Conservation (phyloP, 2,113 vertebrate species). For the Eulemur macaco region DNA sequence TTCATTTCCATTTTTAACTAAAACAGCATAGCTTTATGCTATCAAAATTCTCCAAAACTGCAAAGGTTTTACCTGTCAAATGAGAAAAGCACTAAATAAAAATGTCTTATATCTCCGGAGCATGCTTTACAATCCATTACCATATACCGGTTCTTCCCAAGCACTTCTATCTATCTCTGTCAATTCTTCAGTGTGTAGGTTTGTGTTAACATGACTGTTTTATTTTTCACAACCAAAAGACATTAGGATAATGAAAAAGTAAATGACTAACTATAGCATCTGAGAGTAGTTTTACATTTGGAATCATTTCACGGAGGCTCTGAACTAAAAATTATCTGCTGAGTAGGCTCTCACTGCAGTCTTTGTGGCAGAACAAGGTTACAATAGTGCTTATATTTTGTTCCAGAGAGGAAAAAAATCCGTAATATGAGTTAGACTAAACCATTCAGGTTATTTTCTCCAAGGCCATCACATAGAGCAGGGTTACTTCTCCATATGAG, state of each 20-base stretch:
- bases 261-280: constrained; percentile 30
- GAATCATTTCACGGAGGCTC: constrained; percentile 33
- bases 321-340: constrained; percentile 30
- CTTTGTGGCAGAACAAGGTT: constrained; percentile 38
- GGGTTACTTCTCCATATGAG: neutral
- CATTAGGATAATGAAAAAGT: constrained; percentile 62
- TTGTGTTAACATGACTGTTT: constrained; percentile 46
- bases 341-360: neutral
- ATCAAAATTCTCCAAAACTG: neutral
- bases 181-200: neutral
- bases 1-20: constrained; percentile 35
- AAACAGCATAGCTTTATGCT: neutral
- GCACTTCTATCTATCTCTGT: neutral
- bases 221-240: constrained; percentile 53
- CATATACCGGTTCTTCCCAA: neutral
- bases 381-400: neutral
- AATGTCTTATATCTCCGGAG: neutral
- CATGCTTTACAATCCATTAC: neutral
- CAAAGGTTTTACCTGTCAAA: constrained; percentile 37
- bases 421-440: neutral
- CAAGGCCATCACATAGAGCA: neutral
- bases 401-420: neutral
- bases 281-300: constrained; percentile 41
- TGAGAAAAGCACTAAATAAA: constrained; percentile 28
- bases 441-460: neutral